Evolutionary conservation across 2,888 invertebrate species (phyloP).

Genomic region (Drosophila trichaetosa): DNA sequence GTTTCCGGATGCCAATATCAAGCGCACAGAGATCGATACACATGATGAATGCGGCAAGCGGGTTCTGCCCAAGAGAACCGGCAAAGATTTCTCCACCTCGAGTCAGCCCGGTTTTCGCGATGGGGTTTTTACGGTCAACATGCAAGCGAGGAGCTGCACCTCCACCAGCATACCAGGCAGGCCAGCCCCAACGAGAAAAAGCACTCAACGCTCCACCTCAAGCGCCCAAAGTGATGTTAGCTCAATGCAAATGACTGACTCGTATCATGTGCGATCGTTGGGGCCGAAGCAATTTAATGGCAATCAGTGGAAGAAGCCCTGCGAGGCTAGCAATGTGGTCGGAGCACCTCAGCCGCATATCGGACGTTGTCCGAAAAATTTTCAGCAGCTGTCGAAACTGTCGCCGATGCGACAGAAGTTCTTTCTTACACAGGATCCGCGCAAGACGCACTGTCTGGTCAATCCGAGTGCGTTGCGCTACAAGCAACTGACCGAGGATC

Average conservation of each 20-base stretch:
- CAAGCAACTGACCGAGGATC: conserved; percentile 57
- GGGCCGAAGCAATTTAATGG: conserved; percentile 55
- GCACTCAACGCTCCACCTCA: neutral
- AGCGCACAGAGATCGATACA: conserved; percentile 53
- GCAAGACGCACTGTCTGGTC: conserved; percentile 76
- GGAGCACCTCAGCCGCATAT: conserved; percentile 70
- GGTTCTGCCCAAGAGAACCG: conserved; percentile 41
- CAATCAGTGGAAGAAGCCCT: conserved; percentile 70
- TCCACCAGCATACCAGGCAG: conserved; percentile 16
- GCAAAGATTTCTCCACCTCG: conserved; percentile 66
- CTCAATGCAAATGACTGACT: conserved; percentile 70
- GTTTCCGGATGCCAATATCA: conserved; percentile 59
- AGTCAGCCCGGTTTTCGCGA: conserved; percentile 69
- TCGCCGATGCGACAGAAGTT: conserved; percentile 75
- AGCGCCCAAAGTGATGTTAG: conserved; percentile 5
- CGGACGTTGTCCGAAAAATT: conserved; percentile 75
- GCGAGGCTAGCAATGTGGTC: conserved; percentile 72
- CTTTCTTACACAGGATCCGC: conserved; percentile 83
- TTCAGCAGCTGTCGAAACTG: conserved; percentile 63
- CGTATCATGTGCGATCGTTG: conserved; percentile 57
- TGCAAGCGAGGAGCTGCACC: conserved; percentile 47
- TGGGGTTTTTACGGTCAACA: conserved; percentile 60
- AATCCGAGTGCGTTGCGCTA: conserved; percentile 77
- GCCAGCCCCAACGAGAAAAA: neutral
- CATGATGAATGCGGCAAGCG: conserved; percentile 59